A percentile compares a stretch with the other conserved stretches of the same genome.
These are phyloP conservation scores for Podilymbus podiceps DNA, from an alignment of 2,113 vertebrate genomes.

Conservation along the genomic window DNA sequence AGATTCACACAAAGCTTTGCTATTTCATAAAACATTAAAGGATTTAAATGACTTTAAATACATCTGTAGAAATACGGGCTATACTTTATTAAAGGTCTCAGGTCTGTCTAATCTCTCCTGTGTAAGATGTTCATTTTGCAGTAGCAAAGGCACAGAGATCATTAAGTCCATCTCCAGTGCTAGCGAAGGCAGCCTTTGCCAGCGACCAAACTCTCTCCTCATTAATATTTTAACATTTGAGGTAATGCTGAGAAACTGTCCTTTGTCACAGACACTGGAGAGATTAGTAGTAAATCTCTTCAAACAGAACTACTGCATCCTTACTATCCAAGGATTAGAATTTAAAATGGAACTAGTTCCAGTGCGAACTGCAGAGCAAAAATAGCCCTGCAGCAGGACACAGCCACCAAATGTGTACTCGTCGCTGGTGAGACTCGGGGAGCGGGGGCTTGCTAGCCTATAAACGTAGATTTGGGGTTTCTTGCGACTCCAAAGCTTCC, in stretches of 20 bases:
- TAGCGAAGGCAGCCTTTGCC: neutral
- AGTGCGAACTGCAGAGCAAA: neutral
- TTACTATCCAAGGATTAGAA: neutral
- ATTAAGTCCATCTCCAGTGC: conserved; percentile 28
- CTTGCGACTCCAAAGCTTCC: neutral
- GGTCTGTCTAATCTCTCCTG: conserved; percentile 37
- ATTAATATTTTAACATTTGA: conserved; percentile 38
- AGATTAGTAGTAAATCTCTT: conserved; percentile 41
- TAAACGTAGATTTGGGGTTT: neutral
- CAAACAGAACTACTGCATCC: neutral
- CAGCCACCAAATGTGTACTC: neutral
- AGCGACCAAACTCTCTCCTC: conserved; percentile 9
- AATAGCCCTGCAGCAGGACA: neutral
- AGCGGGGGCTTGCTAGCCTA: neutral
- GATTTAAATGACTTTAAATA: conserved; percentile 53
- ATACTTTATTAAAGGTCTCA: conserved; percentile 48
- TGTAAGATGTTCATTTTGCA: conserved; percentile 30
- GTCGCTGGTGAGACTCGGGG: rapidly evolving
- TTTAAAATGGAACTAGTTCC: neutral
- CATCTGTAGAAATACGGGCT: conserved; percentile 26
- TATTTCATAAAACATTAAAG: conserved; percentile 54
- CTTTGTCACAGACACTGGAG: conserved; percentile 7
- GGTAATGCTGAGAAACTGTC: neutral
- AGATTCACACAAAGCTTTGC: conserved; percentile 39
- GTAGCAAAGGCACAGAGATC: conserved; percentile 27